Conservation (phyloP, 2,888 invertebrate species). For the Acleris emargana region DNA sequence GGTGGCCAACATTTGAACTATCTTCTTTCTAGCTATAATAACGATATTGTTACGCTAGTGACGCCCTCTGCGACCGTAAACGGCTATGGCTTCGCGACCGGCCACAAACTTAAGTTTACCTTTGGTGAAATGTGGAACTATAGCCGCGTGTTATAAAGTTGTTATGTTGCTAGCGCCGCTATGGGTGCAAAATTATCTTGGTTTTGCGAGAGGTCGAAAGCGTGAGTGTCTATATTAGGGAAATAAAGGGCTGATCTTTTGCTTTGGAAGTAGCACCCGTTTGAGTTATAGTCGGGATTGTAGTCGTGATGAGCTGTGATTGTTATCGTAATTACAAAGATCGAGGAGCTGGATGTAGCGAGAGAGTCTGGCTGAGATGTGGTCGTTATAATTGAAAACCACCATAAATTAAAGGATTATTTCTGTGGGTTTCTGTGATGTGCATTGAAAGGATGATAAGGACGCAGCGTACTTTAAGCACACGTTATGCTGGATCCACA, state of each 20-base stretch:
- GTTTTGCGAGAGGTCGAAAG: not conserved
- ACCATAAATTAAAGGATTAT: no score
- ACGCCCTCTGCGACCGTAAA: not conserved
- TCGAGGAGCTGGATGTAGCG: no score
- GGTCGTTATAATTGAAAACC: no score
- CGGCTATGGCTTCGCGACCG: not conserved
- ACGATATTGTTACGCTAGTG: no score
- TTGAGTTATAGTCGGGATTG: not conserved
- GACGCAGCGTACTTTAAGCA: no score
- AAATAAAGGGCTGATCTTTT: slow-evolving; percentile 9
- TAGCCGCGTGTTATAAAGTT: not conserved
- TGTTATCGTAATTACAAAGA: not conserved
- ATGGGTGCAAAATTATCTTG: not conserved
- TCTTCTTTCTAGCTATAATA: not conserved
- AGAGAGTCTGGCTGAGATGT: no score
- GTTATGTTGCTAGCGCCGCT: not conserved
- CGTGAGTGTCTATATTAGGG: slow-evolving; percentile 4
- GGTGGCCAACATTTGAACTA: not conserved
- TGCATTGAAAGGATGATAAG: no score
- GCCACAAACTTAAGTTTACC: slow-evolving; percentile 4
- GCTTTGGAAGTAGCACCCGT: slow-evolving; percentile 4
- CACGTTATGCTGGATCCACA: no score
- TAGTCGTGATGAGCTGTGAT: slow-evolving; percentile 7
- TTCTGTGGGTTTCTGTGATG: no score
- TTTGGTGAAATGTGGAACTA: slow-evolving; percentile 1